Evolutionary conservation across 2,113 vertebrate species (phyloP).

Genomic region (Theristicus caerulescens): DNA sequence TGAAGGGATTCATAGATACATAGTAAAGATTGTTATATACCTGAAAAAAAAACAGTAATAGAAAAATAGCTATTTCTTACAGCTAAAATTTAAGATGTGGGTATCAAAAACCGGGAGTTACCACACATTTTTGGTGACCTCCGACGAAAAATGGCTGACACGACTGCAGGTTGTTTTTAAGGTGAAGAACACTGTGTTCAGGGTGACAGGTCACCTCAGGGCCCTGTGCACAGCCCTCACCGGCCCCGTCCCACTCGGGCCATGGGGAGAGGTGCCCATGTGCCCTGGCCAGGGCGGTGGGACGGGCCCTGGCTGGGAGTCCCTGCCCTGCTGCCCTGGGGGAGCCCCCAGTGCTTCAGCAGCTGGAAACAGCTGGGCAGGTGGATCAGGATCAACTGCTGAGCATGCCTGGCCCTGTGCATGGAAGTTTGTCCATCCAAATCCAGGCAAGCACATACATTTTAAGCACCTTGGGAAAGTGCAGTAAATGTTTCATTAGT

Average conservation of each 20-base stretch:
- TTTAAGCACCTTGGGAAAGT: constrained; percentile 10
- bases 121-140: constrained; percentile 55
- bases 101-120: constrained; percentile 57
- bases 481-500: not conserved
- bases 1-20: constrained; percentile 57
- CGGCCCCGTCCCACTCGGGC: not conserved
- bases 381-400: not conserved
- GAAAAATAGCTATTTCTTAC: constrained; percentile 61
- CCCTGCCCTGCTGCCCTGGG: not conserved
- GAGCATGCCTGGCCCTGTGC: not conserved
- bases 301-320: not conserved
- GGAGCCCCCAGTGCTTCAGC: not conserved
- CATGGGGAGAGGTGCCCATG: not conserved
- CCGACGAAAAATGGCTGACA: constrained; percentile 25
- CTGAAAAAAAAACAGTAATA: constrained; percentile 58
- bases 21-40: constrained; percentile 45
- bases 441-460: not conserved
- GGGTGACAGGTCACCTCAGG: not conserved
- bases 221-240: not conserved
- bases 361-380: constrained; percentile 60
- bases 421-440: not conserved
- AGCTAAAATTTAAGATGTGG: constrained; percentile 52
- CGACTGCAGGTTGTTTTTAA: not conserved
- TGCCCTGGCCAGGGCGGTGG: not conserved
- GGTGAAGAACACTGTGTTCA: not conserved